A percentile compares a stretch with the other conserved stretches of the same genome.
Conservation (phyloP, 2,888 invertebrate species). For the Eulithis prunata region DNA sequence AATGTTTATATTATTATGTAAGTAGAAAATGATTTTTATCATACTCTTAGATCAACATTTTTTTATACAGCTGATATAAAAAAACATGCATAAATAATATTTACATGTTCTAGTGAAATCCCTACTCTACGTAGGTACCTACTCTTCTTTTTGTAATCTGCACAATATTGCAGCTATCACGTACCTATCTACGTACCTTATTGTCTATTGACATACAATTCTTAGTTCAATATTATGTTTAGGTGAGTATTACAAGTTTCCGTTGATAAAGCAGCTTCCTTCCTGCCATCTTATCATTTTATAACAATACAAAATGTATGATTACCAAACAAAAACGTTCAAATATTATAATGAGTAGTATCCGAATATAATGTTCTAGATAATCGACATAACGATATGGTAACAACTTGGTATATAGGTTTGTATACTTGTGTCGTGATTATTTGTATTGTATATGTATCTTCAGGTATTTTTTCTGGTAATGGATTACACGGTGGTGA, state of each 20-base stretch:
- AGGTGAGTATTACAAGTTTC: slow-evolving; percentile 59
- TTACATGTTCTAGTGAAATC: no score
- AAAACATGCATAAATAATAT: no score
- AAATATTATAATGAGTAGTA: not conserved
- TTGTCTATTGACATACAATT: slow-evolving; percentile 26
- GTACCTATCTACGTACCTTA: not conserved
- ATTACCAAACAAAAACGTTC: slow-evolving; percentile 9
- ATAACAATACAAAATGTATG: slow-evolving; percentile 13
- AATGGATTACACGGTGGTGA: no score
- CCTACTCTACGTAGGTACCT: no score
- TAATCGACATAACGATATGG: not conserved
- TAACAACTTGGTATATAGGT: no score
- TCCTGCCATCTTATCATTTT: slow-evolving; percentile 57
- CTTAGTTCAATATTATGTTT: slow-evolving; percentile 30
- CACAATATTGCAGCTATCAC: not conserved
- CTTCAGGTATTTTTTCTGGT: no score
- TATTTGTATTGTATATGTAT: no score
- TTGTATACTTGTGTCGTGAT: no score
- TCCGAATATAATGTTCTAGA: not conserved
- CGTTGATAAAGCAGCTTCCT: slow-evolving; percentile 73
- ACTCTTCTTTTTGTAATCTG: not conserved
- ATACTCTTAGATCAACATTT: not conserved
- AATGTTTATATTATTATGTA: no score
- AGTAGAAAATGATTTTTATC: no score
- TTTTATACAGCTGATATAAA: not conserved